These are phyloP conservation scores for Mixornis gularis DNA, from an alignment of 2,113 vertebrate species.

Conservation along the genomic window DNA sequence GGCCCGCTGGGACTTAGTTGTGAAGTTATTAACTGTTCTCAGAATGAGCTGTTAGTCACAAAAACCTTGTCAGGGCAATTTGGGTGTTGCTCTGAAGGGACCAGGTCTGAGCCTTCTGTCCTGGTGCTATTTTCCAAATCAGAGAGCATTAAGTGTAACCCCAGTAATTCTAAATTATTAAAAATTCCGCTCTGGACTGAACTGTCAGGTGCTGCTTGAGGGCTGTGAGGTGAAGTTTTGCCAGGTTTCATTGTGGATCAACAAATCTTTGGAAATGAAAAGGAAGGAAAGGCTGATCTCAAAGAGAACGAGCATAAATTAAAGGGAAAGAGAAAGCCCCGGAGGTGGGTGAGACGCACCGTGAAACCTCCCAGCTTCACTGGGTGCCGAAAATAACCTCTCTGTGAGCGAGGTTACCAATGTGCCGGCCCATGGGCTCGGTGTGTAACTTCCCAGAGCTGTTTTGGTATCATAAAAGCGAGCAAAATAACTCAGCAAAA, in stretches of 20 bases:
- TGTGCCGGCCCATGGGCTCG: neutral
- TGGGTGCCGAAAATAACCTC: neutral
- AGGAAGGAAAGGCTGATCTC: neutral
- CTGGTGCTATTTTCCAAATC: neutral
- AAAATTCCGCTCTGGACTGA: neutral
- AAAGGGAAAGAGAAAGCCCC: slow-evolving; percentile 1
- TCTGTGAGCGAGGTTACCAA: neutral
- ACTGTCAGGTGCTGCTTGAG: neutral
- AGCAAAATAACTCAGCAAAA: neutral
- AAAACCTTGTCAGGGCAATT: neutral
- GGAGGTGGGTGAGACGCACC: neutral
- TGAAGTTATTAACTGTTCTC: neutral
- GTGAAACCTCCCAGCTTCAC: neutral
- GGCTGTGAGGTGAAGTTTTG: neutral
- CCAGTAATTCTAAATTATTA: neutral
- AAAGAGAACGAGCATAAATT: neutral
- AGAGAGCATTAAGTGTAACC: neutral
- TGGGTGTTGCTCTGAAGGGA: neutral
- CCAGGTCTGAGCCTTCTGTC: neutral
- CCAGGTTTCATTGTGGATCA: neutral
- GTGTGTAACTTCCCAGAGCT: neutral
- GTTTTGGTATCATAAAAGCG: neutral
- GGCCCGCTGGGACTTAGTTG: neutral
- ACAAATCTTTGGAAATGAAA: neutral
- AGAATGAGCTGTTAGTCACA: neutral